Base-by-base conservation (phyloP, 1,140 invertebrate species). In the Aradophagus sp. region DNA sequence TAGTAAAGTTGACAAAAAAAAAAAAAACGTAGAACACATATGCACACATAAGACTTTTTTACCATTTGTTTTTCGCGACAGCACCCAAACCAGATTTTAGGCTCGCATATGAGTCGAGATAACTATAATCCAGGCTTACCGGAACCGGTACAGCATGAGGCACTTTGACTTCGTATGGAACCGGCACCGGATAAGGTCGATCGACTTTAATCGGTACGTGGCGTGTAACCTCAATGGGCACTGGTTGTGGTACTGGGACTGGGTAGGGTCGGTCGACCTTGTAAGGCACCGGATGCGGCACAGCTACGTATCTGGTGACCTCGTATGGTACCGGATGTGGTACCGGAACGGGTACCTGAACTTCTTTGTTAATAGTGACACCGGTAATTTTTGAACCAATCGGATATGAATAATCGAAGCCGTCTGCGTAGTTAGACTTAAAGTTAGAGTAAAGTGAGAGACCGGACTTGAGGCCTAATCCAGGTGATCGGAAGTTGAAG, bases 181-280 rank as follows among this genome's bases (percentile, higher is more conserved):
- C 71, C 5, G 77, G 52, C 0, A 79, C 76, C 5, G 75, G 69
- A 7, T 78, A 79, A 17, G 77, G 78, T 19, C 76, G 61, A 15
- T 78, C 78, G 11, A 78, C 58, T 17, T 73, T 77, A 15, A 78
- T 14, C 3, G 77, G 77, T 2, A 80, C 75, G 10, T 74, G 75
- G 1, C 77, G 75, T 5, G 69, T 76, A 2, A 80, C 61, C 12
- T 71, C 61, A 0, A 78, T 55, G 0, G 77, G 71, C 1, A 78
- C 69, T 6, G 77, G 77, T 5, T 80, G 76, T 1, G 75, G 56
- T 1, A 79, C 77, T 10, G 72, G 61, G 0, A 78, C 70, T 1
- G 78, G 70, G 2, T 77, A 77, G 7, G 78, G 77, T 26, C 77
- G 70, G 15, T 78, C 76, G 0, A 79, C 68, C n/a, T 66, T 76